A percentile compares a stretch with the other conserved stretches of the same genome.
phyloP scores from a whole-genome alignment of 2,888 invertebrate genomes.

The Lithophane socia region DNA sequence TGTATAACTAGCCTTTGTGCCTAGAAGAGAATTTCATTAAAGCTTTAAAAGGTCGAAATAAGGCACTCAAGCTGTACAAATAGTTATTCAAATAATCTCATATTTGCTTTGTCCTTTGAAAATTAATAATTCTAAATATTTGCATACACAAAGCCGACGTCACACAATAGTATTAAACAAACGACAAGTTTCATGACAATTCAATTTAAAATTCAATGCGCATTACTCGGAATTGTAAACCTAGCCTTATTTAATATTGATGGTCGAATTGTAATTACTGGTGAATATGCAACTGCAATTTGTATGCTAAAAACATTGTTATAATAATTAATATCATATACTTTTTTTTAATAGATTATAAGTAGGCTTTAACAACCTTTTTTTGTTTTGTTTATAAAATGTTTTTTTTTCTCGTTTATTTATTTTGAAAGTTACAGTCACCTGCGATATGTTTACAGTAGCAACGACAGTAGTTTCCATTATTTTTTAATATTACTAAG shows the following conservation, averaged over 20 bases:
- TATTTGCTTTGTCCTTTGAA: slow-evolving; percentile 22
- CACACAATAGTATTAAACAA: slow-evolving; percentile 19
- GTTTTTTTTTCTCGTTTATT: not conserved
- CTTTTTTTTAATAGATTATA: too few species aligned
- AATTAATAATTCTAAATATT: slow-evolving; percentile 44
- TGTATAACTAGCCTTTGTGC: not conserved
- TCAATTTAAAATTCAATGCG: slow-evolving; percentile 43
- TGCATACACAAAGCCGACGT: slow-evolving; percentile 26
- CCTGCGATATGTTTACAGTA: too few species aligned
- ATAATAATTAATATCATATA: too few species aligned
- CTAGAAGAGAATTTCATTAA: not conserved
- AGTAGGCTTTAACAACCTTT: too few species aligned
- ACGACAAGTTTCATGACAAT: slow-evolving; percentile 33
- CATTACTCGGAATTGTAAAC: slow-evolving; percentile 22
- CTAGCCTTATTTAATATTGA: slow-evolving; percentile 32
- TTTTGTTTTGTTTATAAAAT: not conserved
- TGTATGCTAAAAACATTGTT: not conserved
- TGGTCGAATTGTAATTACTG: slow-evolving; percentile 31
- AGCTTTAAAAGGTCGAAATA: not conserved
- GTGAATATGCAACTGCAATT: not conserved
- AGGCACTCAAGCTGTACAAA: not conserved
- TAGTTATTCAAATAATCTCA: slow-evolving; percentile 19
- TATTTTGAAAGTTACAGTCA: not conserved
- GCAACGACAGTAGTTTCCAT: too few species aligned
- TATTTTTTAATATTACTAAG: too few species aligned